Conservation (phyloP, 1,140 invertebrate genomes). For the Portunus trituberculatus region DNA sequence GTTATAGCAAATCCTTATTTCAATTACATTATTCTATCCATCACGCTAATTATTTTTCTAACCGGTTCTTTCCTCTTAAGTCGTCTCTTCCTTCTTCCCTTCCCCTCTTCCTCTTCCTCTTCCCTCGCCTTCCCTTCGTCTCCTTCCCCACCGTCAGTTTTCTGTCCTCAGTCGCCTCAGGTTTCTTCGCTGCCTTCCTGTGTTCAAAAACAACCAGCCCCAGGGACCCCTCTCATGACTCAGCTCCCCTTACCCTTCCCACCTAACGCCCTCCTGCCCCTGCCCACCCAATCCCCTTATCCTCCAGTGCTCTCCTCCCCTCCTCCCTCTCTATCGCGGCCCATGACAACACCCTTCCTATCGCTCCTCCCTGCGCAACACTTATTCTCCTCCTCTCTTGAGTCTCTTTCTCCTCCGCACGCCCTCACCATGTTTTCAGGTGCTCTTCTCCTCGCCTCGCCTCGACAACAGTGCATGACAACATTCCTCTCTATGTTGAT, state of each 20-base stretch:
- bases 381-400: neutral
- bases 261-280: neutral
- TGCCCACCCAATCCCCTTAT: neutral
- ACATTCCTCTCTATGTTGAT: no score
- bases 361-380: neutral
- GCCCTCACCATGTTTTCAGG: no score
- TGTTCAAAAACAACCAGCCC: neutral
- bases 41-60: neutral
- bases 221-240: neutral
- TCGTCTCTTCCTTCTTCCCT: neutral
- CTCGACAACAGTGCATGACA: neutral
- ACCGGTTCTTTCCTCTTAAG: neutral
- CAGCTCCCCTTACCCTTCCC: neutral
- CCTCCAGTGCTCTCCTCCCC: neutral
- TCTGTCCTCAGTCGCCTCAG: neutral
- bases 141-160: neutral
- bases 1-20: no score
- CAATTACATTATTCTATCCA: neutral
- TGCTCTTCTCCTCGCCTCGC: neutral
- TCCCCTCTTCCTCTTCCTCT: neutral
- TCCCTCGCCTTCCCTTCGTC: neutral
- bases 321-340: no score
- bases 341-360: neutral
- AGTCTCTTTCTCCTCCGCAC: neutral
- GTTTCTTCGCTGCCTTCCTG: conserved; percentile 3